phyloP scores from a whole-genome alignment of 92 coral and sea anemone genomes.

The Parazoanthus swiftii region DNA sequence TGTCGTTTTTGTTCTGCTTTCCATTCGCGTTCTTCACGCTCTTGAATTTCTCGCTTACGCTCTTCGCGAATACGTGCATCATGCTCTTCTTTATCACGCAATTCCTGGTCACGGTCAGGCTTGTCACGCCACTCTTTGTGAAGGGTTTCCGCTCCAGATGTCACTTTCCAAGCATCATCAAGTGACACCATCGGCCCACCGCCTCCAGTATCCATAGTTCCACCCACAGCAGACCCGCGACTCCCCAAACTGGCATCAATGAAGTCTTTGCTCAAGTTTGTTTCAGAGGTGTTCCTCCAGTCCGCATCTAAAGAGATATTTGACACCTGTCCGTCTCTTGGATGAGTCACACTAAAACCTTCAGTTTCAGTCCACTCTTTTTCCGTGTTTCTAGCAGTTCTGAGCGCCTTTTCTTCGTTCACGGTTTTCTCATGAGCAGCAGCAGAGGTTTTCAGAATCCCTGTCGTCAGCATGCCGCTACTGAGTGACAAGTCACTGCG shows the following conservation, averaged over 20 bases:
- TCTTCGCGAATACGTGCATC: slow-evolving; percentile 42
- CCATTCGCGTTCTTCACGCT: slow-evolving; percentile 66
- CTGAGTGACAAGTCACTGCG: slow-evolving; percentile 61
- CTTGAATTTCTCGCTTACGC: slow-evolving; percentile 48
- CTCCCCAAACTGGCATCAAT: background rate
- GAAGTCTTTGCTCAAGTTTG: background rate
- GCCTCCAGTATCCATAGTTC: background rate
- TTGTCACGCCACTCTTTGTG: slow-evolving; percentile 14
- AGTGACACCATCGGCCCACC: slow-evolving; percentile 31
- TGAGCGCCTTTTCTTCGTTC: background rate
- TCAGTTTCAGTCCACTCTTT: background rate
- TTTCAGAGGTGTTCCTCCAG: slow-evolving; percentile 11
- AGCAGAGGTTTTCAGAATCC: slow-evolving; percentile 50
- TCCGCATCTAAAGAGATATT: slow-evolving; percentile 23
- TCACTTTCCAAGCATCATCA: slow-evolving; percentile 56
- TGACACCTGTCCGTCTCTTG: background rate
- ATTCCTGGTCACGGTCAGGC: background rate
- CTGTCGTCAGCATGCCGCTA: slow-evolving; percentile 53
- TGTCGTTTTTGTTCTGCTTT: slow-evolving; percentile 48
- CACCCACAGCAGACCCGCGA: background rate
- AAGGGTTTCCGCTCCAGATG: slow-evolving; percentile 22
- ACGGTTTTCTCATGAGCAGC: background rate
- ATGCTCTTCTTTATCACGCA: slow-evolving; percentile 21
- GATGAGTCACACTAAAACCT: background rate
- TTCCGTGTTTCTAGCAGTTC: background rate